A percentile compares a stretch with the other conserved stretches of the same genome.
phyloP scores from a whole-genome alignment of 2,113 vertebrate genomes.

The Cromileptes altivelis region DNA sequence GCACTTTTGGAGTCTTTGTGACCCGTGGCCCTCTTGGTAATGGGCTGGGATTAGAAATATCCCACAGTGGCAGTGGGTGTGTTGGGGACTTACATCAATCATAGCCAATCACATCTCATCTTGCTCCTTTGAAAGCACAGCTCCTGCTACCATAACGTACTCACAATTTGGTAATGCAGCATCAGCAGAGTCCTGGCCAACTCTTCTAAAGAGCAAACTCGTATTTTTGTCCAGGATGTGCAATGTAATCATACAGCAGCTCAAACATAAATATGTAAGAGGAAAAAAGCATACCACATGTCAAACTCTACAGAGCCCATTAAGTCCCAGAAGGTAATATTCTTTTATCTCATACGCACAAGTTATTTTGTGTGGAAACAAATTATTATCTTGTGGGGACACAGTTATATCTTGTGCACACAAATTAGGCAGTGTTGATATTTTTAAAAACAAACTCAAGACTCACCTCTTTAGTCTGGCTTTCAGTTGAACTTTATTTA shows the following conservation, averaged over 20 bases:
- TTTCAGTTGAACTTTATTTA: no score
- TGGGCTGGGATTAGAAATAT: slow-evolving; percentile 21
- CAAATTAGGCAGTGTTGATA: no score
- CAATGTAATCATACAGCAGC: not conserved
- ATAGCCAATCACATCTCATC: slow-evolving; percentile 19
- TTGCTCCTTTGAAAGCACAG: slow-evolving; percentile 6
- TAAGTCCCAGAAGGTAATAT: no score
- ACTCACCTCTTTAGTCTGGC: no score
- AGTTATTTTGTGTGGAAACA: no score
- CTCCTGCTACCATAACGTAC: not conserved
- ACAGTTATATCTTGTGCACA: no score
- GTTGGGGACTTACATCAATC: slow-evolving; percentile 13
- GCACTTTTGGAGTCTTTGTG: slow-evolving; percentile 15
- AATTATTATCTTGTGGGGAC: no score
- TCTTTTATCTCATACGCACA: no score
- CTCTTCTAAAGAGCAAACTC: slow-evolving; percentile 7
- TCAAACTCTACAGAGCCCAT: not conserved
- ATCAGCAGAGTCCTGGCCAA: slow-evolving; percentile 8
- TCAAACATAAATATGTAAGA: not conserved
- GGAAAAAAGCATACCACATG: not conserved
- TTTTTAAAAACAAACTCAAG: no score
- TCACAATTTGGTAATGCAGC: slow-evolving; percentile 11
- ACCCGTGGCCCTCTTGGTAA: slow-evolving; percentile 33
- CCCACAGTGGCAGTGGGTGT: not conserved
- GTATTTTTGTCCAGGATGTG: not conserved